Conservation (phyloP, 2,113 vertebrate genomes). For the Lutjanus erythropterus region DNA sequence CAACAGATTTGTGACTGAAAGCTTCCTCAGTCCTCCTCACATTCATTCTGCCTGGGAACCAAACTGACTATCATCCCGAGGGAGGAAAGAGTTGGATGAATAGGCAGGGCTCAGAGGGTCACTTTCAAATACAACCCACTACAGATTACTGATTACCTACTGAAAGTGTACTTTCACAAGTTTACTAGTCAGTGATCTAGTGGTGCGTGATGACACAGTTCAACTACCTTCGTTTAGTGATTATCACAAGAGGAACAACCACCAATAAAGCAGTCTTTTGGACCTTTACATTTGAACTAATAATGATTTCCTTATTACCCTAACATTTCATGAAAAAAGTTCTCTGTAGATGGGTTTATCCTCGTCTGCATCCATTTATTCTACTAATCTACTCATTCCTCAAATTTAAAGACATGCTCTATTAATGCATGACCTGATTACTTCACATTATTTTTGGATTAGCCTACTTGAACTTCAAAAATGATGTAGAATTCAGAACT, state of each 20-base stretch:
- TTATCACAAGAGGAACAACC: neutral
- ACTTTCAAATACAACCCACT: conserved; percentile 11
- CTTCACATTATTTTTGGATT: conserved; percentile 37
- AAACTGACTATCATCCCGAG: conserved; percentile 62
- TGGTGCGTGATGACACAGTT: neutral
- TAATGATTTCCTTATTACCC: too few relatives aligned
- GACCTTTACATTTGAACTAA: too few relatives aligned
- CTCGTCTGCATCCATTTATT: conserved; percentile 16
- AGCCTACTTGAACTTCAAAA: conserved; percentile 43
- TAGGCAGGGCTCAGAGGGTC: conserved; percentile 25
- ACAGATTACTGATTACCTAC: conserved; percentile 41
- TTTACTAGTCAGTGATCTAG: neutral
- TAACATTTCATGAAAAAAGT: neutral
- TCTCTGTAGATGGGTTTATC: conserved; percentile 5
- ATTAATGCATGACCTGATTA: conserved; percentile 36
- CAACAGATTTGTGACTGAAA: conserved; percentile 1
- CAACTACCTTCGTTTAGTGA: neutral
- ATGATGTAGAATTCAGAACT: neutral
- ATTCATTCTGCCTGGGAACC: conserved; percentile 71
- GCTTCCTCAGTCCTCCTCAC: conserved; percentile 26
- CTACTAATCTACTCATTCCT: neutral
- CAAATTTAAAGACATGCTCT: neutral
- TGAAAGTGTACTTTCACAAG: conserved; percentile 13
- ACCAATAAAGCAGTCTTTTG: too few relatives aligned
- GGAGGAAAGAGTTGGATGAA: conserved; percentile 63